These are phyloP conservation scores for Copidosoma aretas DNA, from an alignment of 2,888 invertebrate species.

Conservation along the genomic window DNA sequence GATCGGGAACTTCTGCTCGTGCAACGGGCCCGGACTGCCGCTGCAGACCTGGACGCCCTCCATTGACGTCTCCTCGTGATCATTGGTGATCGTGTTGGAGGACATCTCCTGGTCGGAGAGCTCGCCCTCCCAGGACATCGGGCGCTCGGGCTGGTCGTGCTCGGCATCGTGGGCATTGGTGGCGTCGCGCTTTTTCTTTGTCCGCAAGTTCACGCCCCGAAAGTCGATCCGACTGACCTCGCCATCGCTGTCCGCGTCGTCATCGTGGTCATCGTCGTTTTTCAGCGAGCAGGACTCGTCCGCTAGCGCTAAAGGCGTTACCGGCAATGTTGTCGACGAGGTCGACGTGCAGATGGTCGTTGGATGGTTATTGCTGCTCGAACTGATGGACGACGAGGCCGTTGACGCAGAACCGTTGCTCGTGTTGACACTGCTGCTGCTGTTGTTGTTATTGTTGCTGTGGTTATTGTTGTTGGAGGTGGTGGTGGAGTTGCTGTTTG, in stretches of 20 bases:
- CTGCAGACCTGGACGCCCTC: slow-evolving; percentile 63
- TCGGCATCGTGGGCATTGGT: slow-evolving; percentile 59
- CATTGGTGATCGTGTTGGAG: slow-evolving; percentile 61
- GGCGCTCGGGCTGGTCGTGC: slow-evolving; percentile 68
- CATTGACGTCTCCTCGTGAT: slow-evolving; percentile 63
- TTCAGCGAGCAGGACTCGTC: slow-evolving; percentile 13
- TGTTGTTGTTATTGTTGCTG: not conserved
- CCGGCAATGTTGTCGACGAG: too few relatives aligned
- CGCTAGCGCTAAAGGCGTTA: not conserved
- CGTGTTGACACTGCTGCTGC: slow-evolving; percentile 25
- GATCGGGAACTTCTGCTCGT: slow-evolving; percentile 60
- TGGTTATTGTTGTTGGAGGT: not conserved
- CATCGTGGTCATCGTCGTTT: slow-evolving; percentile 14
- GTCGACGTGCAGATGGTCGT: slow-evolving; percentile 50
- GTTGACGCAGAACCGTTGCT: slow-evolving; percentile 23
- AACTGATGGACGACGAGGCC: slow-evolving; percentile 42
- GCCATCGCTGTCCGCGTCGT: slow-evolving; percentile 73
- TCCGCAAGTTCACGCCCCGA: slow-evolving; percentile 72
- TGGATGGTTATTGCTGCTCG: slow-evolving; percentile 16
- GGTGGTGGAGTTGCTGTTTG: not conserved
- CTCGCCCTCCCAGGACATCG: slow-evolving; percentile 96
- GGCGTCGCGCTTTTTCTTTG: slow-evolving; percentile 68
- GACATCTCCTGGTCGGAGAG: slow-evolving; percentile 82
- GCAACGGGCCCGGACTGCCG: slow-evolving; percentile 55
- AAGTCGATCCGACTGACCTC: slow-evolving; percentile 83